Evolutionary conservation across 2,113 vertebrate species (phyloP), one percentile per base, ranked within the genome.

Genomic region (Nettapus auritus): DNA sequence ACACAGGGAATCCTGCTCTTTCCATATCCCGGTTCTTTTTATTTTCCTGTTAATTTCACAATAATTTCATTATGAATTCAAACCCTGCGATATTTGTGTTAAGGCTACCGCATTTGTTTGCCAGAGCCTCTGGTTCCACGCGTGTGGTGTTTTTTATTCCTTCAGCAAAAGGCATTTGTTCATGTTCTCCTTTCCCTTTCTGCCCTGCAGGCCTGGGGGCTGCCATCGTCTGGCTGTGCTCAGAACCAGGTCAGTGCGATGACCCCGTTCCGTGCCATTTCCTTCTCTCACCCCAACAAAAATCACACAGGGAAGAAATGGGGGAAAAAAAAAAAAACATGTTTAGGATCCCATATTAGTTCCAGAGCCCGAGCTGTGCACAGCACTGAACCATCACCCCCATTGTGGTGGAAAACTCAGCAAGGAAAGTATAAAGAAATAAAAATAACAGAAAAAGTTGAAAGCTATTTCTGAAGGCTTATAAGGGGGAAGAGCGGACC

Each of bases 301-400:
- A 86, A 48, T 56, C 1, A 1, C 11, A 15, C 1, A 36, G 31
- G 73, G 66, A 42, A 57, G 73, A 6, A 34, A 17, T 13, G 1
- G 14, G 59, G 34, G 8, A 12, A 20, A 34, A 34, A 21, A 11
- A 4, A 11, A n/a, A 34, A 23, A 26, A 26, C 23, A 16, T 62
- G 25, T 62, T 63, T 56, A 31, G 53, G 53, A 56, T 15, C 59
- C 8, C 21, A 0, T 33, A 34, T 74, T 74, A 34, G 5, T 8
- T 73, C 12, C 9, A 3, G 11, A 69, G 31, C 13, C 25, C 3
- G 10, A 2, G 56, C n/a, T 3, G 1, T 3, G 15, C 2, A 2
- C 21, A 13, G 34, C 15, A 18, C 63, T 52, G 60, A 77, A 52
- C 64, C 25, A 31, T 50, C 42, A 19, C 4, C 9, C 26, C 5